phyloP scores from a whole-genome alignment of 2,888 invertebrate species.

The Gortyna flavago region DNA sequence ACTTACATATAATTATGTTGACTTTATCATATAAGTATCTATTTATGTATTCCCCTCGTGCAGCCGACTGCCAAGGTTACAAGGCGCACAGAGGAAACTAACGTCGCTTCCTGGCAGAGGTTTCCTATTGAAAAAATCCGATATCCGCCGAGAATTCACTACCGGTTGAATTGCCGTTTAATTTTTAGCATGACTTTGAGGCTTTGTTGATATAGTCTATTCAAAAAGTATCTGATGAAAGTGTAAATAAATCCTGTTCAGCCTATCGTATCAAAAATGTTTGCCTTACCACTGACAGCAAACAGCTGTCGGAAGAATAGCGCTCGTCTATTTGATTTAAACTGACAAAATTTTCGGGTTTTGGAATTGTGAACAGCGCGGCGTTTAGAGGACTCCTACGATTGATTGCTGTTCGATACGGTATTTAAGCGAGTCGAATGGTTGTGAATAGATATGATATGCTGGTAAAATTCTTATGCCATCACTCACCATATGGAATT shows the following conservation, averaged over 20 bases:
- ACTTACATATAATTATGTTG: neutral
- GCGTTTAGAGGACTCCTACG: too few species aligned
- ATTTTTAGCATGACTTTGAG: neutral
- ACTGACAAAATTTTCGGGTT: too few species aligned
- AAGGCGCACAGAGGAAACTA: slow-evolving; percentile 4
- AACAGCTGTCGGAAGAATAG: too few species aligned
- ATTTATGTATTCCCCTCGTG: neutral
- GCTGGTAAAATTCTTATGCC: too few species aligned
- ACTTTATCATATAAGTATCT: neutral
- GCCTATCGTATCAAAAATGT: too few species aligned
- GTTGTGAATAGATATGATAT: too few species aligned
- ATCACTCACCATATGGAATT: too few species aligned
- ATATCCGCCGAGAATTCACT: slow-evolving; percentile 45
- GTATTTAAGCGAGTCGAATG: too few species aligned
- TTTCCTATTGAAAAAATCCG: slow-evolving; percentile 43
- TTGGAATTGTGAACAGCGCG: too few species aligned
- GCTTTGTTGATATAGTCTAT: neutral
- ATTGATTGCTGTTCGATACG: too few species aligned
- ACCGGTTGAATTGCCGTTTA: slow-evolving; percentile 26
- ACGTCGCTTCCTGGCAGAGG: slow-evolving; percentile 31
- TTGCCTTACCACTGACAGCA: too few species aligned
- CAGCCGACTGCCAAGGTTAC: neutral
- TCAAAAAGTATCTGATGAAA: neutral
- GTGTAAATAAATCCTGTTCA: neutral
- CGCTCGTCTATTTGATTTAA: too few species aligned